Conservation (phyloP, 2,797 vertebrate species). For the Pantherophis alleghaniensis region DNA sequence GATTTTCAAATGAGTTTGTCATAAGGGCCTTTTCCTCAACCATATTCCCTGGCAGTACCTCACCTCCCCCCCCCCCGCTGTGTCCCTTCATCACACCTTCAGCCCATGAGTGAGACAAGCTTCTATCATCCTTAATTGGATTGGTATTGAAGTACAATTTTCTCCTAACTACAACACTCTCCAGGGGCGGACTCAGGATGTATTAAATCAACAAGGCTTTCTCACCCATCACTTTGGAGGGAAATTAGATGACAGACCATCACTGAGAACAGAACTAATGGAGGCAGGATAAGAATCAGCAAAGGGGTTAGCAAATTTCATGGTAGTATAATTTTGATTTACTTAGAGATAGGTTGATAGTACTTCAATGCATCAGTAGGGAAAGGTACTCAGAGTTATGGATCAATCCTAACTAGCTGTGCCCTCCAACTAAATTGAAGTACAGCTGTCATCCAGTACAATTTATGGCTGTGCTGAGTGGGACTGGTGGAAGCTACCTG, state of each 20-base stretch:
- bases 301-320: not conserved
- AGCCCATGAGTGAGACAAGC: not conserved
- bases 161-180: not conserved
- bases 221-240: not conserved
- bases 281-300: not conserved
- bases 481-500: not conserved
- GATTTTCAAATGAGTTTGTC: conserved; percentile 53
- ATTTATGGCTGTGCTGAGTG: not conserved
- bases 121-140: not conserved
- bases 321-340: not conserved
- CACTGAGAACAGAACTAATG: not conserved
- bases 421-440: not conserved
- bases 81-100: not conserved
- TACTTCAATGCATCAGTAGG: not conserved
- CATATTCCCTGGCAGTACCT: not conserved
- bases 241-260: not conserved
- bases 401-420: not conserved
- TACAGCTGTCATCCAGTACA: not conserved
- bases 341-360: not conserved
- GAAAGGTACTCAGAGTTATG: not conserved
- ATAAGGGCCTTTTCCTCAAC: conserved; percentile 21
- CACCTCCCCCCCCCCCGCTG: not conserved
- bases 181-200: not conserved
- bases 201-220: not conserved
- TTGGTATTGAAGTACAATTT: not conserved